These are phyloP conservation scores for Colinus virginianus DNA, from an alignment of 2,113 vertebrate species.

Conservation along the genomic window DNA sequence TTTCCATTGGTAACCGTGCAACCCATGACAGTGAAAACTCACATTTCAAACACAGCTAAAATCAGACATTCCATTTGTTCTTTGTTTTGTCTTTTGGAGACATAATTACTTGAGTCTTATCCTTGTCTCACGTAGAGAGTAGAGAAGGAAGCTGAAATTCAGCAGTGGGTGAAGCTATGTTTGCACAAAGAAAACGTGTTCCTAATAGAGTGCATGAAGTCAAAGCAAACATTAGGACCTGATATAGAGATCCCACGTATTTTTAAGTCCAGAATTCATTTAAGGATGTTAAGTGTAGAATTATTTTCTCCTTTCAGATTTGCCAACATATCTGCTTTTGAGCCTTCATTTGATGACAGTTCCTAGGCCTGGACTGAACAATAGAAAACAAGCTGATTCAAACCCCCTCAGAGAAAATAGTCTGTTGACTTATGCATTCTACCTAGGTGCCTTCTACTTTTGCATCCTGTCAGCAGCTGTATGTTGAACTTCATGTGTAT, in stretches of 20 bases:
- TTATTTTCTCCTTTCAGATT: neutral
- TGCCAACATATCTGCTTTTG: neutral
- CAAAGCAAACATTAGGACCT: neutral
- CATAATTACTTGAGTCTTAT: neutral
- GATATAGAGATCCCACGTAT: neutral
- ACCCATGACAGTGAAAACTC: neutral
- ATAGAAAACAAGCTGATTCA: neutral
- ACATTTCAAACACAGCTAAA: accelerated
- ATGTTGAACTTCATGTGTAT: neutral
- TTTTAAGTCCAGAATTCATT: neutral
- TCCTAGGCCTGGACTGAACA: neutral
- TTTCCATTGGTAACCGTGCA: neutral
- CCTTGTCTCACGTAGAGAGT: neutral
- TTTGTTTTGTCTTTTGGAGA: neutral
- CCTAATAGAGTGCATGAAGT: neutral
- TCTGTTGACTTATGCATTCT: neutral
- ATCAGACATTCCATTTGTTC: neutral
- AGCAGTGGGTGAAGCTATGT: neutral
- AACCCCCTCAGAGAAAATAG: neutral
- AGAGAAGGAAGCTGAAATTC: neutral
- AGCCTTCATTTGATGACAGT: neutral
- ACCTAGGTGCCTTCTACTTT: neutral
- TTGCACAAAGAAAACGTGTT: neutral
- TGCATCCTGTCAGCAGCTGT: neutral
- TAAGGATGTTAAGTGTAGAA: neutral